Base-by-base conservation (phyloP, 2,113 vertebrate species). In the Tragulus kanchil region DNA sequence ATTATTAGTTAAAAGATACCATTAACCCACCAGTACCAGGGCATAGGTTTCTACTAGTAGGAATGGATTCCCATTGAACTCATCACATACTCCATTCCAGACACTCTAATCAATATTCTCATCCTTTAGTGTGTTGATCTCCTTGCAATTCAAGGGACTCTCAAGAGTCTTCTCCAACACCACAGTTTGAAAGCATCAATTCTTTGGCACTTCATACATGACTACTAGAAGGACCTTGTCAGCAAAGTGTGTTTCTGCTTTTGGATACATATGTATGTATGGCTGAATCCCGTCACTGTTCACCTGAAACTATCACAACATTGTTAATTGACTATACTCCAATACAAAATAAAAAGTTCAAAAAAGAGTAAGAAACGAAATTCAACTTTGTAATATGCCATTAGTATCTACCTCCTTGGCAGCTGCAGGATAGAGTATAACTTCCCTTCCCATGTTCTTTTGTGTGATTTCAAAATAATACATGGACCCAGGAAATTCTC, bases 401-500 rank as follows among this genome's bases (percentile, higher is more conserved):
- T 84, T n/a, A 25, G 45, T 56, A 93, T 15, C 52, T 48, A 19
- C 42, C 56, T 50, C 50, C 13, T 19, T 2, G 13, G 31, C 16
- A 85, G 45, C 61, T 94, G 31, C 28, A 78, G 77, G 28, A 69
- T 14, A 23, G 48, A 36, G 3, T 2, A 26, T 4, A 90, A 23
- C 19, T 93, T 56, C 36, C n/a, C 6, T 82, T 81, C 52, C 54
- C 52, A 0, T 16, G 61, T 52, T 36, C 67, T 94, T 86, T 75
- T 58, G 89, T 92, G 52, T 52, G 48, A 87, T 50, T 98, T 97
- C 86, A 84, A n/a, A 86, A 79, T 67, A 86, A 83, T 31, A 91
- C 6, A 4, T 8, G 54, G 62, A 10, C 65, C 86, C 89, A 75
- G n/a, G 84, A 97, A 95, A 95, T 65, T 89, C 84, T 61, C 69